Evolutionary conservation across 2,113 vertebrate species (phyloP).

Genomic region (Triplophysa siluroides): DNA sequence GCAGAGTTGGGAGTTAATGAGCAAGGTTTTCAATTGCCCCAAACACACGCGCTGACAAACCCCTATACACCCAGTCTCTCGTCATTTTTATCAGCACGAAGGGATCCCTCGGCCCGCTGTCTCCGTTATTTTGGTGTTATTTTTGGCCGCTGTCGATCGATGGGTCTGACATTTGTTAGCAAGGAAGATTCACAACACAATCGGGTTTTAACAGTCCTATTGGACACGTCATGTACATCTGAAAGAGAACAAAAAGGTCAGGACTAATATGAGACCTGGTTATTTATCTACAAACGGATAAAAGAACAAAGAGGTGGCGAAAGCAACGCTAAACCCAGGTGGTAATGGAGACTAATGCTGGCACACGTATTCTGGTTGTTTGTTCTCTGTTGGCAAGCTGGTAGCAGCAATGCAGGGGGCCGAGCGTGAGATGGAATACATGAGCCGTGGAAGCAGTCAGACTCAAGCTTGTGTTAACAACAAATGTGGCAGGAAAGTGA

Average conservation of each 20-base stretch:
- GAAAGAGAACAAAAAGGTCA: constrained; percentile 68
- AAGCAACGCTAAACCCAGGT: constrained; percentile 60
- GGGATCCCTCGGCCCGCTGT: constrained; percentile 38
- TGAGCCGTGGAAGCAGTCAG: constrained; percentile 45
- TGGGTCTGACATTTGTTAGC: constrained; percentile 73
- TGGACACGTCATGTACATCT: constrained; percentile 59
- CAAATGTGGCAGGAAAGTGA: constrained; percentile 31
- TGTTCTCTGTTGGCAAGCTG: constrained; percentile 49
- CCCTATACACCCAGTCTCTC: constrained; percentile 23
- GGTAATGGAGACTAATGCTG: constrained; percentile 44
- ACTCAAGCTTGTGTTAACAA: constrained; percentile 43
- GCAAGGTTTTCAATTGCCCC: constrained; percentile 71
- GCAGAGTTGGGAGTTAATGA: constrained; percentile 71
- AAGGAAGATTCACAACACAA: constrained; percentile 73
- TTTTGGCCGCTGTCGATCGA: constrained; percentile 68
- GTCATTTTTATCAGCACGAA: constrained; percentile 58
- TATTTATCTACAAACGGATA: constrained; percentile 71
- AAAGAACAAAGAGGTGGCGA: constrained; percentile 64
- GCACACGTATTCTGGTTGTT: constrained; percentile 57
- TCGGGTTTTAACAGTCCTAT: constrained; percentile 62
- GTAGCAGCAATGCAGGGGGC: constrained; percentile 39
- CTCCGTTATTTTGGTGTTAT: constrained; percentile 68
- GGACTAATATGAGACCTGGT: constrained; percentile 67
- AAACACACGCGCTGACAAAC: background rate
- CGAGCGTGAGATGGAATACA: constrained; percentile 45